Evolutionary conservation across 2,888 invertebrate species (phyloP).

Genomic region (Helleia helle): DNA sequence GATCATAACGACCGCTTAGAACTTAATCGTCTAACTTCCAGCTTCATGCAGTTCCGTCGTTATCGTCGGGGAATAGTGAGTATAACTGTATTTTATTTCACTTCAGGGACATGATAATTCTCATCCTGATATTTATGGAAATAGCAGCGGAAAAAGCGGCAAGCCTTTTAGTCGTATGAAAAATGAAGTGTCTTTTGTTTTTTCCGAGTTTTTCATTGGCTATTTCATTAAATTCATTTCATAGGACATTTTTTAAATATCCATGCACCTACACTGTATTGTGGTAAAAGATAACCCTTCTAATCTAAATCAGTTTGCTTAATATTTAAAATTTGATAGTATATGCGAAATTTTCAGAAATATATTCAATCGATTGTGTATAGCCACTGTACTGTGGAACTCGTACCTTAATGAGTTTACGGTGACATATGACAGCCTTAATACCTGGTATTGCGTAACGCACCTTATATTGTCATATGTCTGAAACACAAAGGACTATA

Average conservation of each 20-base stretch:
- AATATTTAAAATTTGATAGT: no score
- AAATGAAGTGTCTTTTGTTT: not conserved
- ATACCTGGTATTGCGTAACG: not conserved
- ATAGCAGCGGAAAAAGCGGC: slow-evolving; percentile 7
- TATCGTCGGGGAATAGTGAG: slow-evolving; percentile 33
- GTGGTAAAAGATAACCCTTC: no score
- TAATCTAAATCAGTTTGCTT: no score
- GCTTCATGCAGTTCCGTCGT: slow-evolving; percentile 40
- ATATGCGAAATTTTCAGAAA: no score
- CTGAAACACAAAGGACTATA: no score
- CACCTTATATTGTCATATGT: no score
- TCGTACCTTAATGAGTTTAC: slow-evolving; percentile 3
- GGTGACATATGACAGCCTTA: not conserved
- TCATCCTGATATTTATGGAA: slow-evolving; percentile 8
- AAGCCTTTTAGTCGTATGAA: slow-evolving; percentile 2
- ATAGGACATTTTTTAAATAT: no score
- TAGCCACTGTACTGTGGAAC: no score
- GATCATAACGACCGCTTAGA: slow-evolving; percentile 42
- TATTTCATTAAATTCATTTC: no score
- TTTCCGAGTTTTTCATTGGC: not conserved
- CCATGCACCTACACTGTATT: no score
- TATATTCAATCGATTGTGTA: no score
- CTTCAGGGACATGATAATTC: slow-evolving; percentile 10
- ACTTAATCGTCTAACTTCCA: slow-evolving; percentile 56
- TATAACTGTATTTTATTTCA: slow-evolving; percentile 13